phyloP scores from a whole-genome alignment of 2,113 vertebrate genomes.

The Pampusana beccarii region DNA sequence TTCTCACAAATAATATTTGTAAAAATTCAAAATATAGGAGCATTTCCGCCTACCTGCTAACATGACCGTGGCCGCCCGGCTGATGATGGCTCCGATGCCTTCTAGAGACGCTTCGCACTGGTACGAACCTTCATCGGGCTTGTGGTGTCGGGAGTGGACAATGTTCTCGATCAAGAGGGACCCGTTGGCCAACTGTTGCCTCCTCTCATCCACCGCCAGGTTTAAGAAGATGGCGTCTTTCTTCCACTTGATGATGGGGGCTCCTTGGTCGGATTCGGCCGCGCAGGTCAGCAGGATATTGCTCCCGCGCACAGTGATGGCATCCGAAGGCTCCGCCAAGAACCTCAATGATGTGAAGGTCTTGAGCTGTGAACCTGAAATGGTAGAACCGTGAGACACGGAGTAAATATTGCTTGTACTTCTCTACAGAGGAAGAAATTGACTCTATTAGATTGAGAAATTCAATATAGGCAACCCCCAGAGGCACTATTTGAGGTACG shows the following conservation, averaged over 20 bases:
- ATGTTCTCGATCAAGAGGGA: slow-evolving; percentile 88
- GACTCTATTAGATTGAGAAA: not conserved
- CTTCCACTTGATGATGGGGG: slow-evolving; percentile 83
- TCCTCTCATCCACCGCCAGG: slow-evolving; percentile 84
- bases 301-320: slow-evolving; percentile 81
- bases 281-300: slow-evolving; percentile 85
- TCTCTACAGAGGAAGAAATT: not conserved
- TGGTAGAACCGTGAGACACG: fast-evolving
- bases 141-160: slow-evolving; percentile 89
- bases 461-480: not conserved
- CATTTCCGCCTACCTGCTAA: slow-evolving; percentile 81
- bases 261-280: slow-evolving; percentile 70
- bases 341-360: slow-evolving; percentile 84
- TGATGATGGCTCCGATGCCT: slow-evolving; percentile 86
- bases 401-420: not conserved
- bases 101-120: slow-evolving; percentile 89
- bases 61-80: slow-evolving; percentile 83
- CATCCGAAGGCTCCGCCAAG: slow-evolving; percentile 84
- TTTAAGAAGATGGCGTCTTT: slow-evolving; percentile 88
- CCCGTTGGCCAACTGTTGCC: slow-evolving; percentile 84
- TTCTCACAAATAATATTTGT: not conserved
- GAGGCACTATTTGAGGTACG: not conserved
- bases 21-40: not conserved
- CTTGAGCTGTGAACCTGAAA: slow-evolving; percentile 72
- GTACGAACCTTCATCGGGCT: slow-evolving; percentile 90